Conservation (phyloP, 2,888 invertebrate species). For the Tanytarsus gracilentus region DNA sequence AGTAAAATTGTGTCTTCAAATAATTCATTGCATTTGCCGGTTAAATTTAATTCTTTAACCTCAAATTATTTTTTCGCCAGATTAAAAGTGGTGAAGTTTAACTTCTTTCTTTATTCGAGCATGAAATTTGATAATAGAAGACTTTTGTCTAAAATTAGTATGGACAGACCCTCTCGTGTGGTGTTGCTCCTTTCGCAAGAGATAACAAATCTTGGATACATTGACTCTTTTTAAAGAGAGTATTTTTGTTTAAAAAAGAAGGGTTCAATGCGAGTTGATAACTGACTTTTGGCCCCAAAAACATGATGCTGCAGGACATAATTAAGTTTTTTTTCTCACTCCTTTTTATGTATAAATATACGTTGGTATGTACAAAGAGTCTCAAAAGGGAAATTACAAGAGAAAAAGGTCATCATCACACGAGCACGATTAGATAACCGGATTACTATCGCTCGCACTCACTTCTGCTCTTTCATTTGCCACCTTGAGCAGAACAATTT, state of each 20-base stretch:
- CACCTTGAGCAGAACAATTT: constrained; percentile 16
- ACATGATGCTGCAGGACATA: constrained; percentile 27
- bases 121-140: constrained; percentile 22
- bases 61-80: too few species aligned
- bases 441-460: constrained; percentile 11
- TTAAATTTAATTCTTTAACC: neutral
- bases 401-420: constrained; percentile 28
- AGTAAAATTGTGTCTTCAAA: constrained; percentile 22
- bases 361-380: constrained; percentile 10
- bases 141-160: neutral
- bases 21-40: constrained; percentile 11
- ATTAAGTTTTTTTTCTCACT: constrained; percentile 24
- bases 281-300: constrained; percentile 8
- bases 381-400: constrained; percentile 25
- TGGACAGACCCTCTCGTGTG: neutral
- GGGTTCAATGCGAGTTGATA: constrained; percentile 2
- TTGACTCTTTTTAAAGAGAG: too few species aligned
- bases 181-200: neutral
- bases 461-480: constrained; percentile 3
- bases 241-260: neutral
- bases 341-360: neutral
- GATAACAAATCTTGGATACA: constrained; percentile 10
- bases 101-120: constrained; percentile 28
- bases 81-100: neutral
- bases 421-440: constrained; percentile 27